These are phyloP conservation scores for Muscina levida DNA, from an alignment of 2,888 invertebrate genomes.

Conservation along the genomic window DNA sequence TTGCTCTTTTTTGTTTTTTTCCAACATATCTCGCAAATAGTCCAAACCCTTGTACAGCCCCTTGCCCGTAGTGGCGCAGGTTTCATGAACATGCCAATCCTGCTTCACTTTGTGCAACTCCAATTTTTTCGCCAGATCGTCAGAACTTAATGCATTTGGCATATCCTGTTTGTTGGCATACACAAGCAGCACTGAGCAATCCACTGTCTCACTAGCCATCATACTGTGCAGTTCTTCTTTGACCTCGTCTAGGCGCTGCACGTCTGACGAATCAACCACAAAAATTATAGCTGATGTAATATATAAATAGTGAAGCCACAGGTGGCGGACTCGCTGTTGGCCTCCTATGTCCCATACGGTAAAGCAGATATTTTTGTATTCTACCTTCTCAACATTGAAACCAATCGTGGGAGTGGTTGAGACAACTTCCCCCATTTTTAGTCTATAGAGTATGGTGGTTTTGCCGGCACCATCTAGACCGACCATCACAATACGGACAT, in stretches of 20 bases:
- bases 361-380: slow-evolving; percentile 99
- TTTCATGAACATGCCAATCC: slow-evolving; percentile 98
- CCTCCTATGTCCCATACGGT: slow-evolving; percentile 99
- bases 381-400: slow-evolving; percentile 99
- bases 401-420: slow-evolving; percentile 99
- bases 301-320: slow-evolving; percentile 99
- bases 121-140: slow-evolving; percentile 96
- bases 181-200: slow-evolving; percentile 88
- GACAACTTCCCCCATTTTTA: slow-evolving; percentile 98
- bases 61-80: slow-evolving; percentile 96
- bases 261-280: slow-evolving; percentile 98
- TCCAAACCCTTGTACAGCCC: slow-evolving; percentile 98
- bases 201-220: slow-evolving; percentile 93
- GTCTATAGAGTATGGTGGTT: slow-evolving; percentile 97
- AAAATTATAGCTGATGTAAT: slow-evolving; percentile 98
- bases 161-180: slow-evolving; percentile 99
- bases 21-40: slow-evolving; percentile 96
- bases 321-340: slow-evolving; percentile 97
- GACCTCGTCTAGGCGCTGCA: slow-evolving; percentile 96
- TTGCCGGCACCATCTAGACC: slow-evolving; percentile 99
- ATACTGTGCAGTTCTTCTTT: slow-evolving; percentile 94
- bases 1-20: slow-evolving; percentile 85
- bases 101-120: slow-evolving; percentile 91
- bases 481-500: slow-evolving; percentile 82
- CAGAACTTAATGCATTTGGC: slow-evolving; percentile 96